Conservation (phyloP, 1,140 invertebrate species). For the Liolophura sinensis region DNA sequence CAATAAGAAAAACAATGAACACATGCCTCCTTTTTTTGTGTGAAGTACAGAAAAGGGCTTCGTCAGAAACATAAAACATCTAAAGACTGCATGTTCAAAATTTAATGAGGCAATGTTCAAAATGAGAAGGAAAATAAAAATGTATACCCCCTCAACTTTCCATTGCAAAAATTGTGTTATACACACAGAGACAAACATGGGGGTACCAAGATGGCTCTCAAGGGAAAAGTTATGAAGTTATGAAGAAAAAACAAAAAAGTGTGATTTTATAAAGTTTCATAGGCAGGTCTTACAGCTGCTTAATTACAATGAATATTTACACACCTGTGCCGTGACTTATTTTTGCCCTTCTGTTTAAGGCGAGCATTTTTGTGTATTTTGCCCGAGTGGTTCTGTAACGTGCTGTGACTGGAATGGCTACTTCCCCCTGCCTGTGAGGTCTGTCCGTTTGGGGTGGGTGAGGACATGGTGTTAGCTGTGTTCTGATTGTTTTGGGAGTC, state of each 20-base stretch:
- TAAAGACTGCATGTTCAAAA: no score
- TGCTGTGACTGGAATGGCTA: constrained; percentile 27
- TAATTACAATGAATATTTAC: neutral
- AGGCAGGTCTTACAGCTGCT: neutral
- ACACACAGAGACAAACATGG: neutral
- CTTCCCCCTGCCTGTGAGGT: constrained; percentile 58
- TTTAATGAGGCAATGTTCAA: neutral
- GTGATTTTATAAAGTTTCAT: neutral
- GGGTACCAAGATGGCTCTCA: no score
- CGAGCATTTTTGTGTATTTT: constrained; percentile 59
- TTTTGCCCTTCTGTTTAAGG: constrained; percentile 58
- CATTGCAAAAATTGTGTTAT: neutral
- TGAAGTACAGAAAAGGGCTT: no score
- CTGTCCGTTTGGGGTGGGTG: constrained; percentile 23
- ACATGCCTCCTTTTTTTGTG: no score
- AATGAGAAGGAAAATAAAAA: no score
- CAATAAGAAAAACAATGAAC: no score
- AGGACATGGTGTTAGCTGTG: constrained; percentile 64
- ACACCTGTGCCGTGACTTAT: constrained; percentile 55
- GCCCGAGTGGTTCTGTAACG: constrained; percentile 47
- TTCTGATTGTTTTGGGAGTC: constrained; percentile 81
- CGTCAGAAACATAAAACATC: no score
- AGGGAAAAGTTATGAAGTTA: neutral
- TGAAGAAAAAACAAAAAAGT: constrained; percentile 1
- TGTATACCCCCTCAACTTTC: no score